Conservation (phyloP, 2,888 invertebrate genomes). For the Stictocephala bisonia region DNA sequence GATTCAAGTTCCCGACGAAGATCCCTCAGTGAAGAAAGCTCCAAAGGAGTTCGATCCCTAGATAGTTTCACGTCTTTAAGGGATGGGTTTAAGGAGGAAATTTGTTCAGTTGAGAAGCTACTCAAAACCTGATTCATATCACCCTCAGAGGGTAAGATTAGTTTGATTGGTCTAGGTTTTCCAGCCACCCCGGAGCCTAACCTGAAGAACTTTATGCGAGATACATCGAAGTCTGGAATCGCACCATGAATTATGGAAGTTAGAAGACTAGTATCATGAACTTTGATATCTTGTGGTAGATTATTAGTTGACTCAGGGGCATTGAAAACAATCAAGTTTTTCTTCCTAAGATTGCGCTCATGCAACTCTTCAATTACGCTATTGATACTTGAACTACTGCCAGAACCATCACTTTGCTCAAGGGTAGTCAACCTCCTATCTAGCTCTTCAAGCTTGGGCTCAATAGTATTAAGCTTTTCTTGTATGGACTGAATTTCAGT, state of each 20-base stretch:
- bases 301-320: neutral
- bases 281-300: neutral
- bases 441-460: neutral
- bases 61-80: too few species aligned
- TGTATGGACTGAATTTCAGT: neutral
- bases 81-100: too few species aligned
- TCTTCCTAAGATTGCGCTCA: conserved; percentile 12
- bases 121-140: neutral
- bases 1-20: too few species aligned
- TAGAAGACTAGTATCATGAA: neutral
- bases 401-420: neutral
- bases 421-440: neutral
- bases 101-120: conserved; percentile 1
- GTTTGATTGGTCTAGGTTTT: neutral
- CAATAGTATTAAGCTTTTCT: conserved; percentile 5
- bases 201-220: neutral
- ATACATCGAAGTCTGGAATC: neutral
- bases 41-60: too few species aligned
- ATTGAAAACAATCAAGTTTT: neutral
- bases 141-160: neutral
- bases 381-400: neutral
- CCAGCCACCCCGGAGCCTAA: neutral
- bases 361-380: neutral
- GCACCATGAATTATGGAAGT: neutral
- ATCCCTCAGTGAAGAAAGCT: too few species aligned